phyloP scores from a whole-genome alignment of 2,113 vertebrate species.

The Glaucidium brasilianum region DNA sequence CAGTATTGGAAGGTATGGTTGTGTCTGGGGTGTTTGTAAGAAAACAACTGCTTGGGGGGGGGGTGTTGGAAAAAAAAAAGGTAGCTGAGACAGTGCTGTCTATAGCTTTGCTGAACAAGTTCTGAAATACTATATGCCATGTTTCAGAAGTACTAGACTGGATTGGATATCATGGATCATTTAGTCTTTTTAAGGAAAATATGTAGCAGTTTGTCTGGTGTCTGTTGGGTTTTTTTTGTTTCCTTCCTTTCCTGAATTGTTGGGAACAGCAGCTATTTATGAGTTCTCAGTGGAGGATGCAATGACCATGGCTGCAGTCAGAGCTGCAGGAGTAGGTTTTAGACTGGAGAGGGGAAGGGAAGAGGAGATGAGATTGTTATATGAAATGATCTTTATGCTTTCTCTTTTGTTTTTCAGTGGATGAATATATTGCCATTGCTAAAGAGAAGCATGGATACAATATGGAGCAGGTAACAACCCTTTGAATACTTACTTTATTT shows the following conservation, averaged over 20 bases:
- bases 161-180: not conserved
- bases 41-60: not conserved
- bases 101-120: not conserved
- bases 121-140: not conserved
- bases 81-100: not conserved
- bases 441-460: slow-evolving; percentile 98
- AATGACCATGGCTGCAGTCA: not conserved
- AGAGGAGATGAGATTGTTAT: not conserved
- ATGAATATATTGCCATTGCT: slow-evolving; percentile 92
- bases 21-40: not conserved
- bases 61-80: not conserved
- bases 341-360: not conserved
- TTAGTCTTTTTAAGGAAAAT: not conserved
- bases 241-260: not conserved
- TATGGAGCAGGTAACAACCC: slow-evolving; percentile 89
- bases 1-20: not conserved
- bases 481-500: not conserved
- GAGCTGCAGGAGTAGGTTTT: not conserved
- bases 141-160: not conserved
- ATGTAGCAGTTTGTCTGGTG: not conserved
- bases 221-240: not conserved
- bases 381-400: not conserved
- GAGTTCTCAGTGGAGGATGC: not conserved
- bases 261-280: not conserved
- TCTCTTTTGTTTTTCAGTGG: slow-evolving; percentile 83